Conservation (phyloP, 2,888 invertebrate species). For the Hermodice carunculata region DNA sequence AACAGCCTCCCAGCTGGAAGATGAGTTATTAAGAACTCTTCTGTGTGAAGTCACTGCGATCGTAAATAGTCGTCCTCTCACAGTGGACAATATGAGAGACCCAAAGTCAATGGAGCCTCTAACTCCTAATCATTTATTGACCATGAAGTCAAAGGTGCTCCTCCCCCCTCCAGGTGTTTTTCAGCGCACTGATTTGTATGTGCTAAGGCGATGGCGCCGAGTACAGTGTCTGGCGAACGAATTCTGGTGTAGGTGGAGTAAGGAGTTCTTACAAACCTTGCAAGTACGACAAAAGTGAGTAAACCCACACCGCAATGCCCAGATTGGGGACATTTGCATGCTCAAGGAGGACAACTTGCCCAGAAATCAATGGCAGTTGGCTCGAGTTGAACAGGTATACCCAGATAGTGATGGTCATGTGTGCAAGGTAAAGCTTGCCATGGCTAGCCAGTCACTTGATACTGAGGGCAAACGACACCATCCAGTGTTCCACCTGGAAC, state of each 20-base stretch:
- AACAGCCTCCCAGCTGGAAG: not conserved
- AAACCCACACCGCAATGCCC: not conserved
- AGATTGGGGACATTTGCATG: too few species aligned
- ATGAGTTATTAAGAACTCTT: not conserved
- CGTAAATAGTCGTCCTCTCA: slow-evolving; percentile 1
- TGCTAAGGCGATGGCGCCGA: not conserved
- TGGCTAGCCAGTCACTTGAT: not conserved
- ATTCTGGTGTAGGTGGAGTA: not conserved
- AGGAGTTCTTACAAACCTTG: not conserved
- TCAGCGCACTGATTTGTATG: not conserved
- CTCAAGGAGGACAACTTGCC: too few species aligned
- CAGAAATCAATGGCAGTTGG: slow-evolving; percentile 25
- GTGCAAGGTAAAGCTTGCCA: slow-evolving; percentile 19
- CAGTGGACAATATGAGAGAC: not conserved
- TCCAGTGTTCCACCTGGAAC: not conserved
- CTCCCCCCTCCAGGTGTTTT: not conserved
- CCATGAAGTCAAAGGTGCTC: not conserved
- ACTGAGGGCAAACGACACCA: not conserved
- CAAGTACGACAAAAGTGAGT: not conserved
- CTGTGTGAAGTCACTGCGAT: slow-evolving; percentile 3
- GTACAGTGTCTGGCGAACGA: not conserved
- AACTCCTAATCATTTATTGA: not conserved
- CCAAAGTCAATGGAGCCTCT: not conserved
- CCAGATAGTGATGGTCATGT: slow-evolving; percentile 15
- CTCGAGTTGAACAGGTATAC: slow-evolving; percentile 12